Conservation (phyloP, 2,113 vertebrate genomes). For the Pavo muticus region DNA sequence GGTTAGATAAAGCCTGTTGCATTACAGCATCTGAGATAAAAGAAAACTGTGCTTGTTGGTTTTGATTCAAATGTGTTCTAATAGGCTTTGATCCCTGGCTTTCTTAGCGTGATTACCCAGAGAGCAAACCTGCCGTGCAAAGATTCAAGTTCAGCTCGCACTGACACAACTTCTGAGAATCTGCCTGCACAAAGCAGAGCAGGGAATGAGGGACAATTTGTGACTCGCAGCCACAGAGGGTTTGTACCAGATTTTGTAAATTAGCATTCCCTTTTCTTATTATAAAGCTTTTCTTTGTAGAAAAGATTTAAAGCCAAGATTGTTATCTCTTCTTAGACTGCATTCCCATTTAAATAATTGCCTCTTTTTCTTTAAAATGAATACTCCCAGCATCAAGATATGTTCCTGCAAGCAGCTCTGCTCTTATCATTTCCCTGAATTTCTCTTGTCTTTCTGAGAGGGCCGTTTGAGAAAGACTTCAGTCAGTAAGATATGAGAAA, state of each 20-base stretch:
- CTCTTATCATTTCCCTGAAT: not conserved
- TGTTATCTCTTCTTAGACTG: not conserved
- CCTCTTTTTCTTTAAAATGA: not conserved
- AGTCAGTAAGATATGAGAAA: not conserved
- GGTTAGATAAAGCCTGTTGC: conserved; percentile 16
- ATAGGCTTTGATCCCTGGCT: not conserved
- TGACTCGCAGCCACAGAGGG: not conserved
- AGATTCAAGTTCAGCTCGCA: not conserved
- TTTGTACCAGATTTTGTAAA: not conserved
- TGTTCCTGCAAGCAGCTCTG: not conserved
- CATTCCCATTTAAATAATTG: not conserved
- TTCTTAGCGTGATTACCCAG: not conserved
- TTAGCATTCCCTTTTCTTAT: not conserved
- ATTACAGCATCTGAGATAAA: conserved; percentile 22
- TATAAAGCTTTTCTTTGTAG: not conserved
- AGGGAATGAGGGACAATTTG: not conserved
- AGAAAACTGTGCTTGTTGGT: not conserved
- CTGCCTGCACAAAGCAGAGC: not conserved
- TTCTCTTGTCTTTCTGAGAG: not conserved
- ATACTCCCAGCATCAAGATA: rapidly evolving
- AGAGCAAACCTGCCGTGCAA: not conserved
- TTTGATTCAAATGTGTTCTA: not conserved
- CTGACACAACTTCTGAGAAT: not conserved
- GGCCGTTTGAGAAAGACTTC: not conserved
- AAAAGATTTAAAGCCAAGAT: not conserved